Percentiles rank a stretch among this genome's conserved stretches.
Evolutionary conservation across 2,113 vertebrate species (phyloP).

Genomic region (Aleadryas rufinucha): DNA sequence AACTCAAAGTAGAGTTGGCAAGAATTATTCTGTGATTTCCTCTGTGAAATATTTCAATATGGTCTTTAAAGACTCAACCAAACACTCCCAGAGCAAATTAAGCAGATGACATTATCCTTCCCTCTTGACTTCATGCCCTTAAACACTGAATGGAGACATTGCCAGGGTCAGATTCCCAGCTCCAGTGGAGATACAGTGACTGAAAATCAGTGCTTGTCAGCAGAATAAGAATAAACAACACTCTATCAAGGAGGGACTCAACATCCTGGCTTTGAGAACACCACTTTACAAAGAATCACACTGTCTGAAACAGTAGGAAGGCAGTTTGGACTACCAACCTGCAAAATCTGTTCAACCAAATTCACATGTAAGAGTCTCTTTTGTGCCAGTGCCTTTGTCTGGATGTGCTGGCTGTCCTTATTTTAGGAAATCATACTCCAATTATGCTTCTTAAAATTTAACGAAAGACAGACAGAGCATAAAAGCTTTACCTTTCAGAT

Average conservation of each 20-base stretch:
- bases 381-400: neutral
- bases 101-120: conserved; percentile 4
- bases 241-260: neutral
- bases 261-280: neutral
- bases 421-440: neutral
- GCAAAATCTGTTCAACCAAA: neutral
- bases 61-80: conserved; percentile 20
- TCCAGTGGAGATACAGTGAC: neutral
- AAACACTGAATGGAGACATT: neutral
- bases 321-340: neutral
- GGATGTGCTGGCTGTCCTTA: neutral
- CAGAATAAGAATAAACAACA: neutral
- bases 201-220: neutral
- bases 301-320: neutral
- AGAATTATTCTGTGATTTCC: conserved; percentile 1
- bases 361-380: neutral
- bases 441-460: conserved; percentile 15
- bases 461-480: neutral
- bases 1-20: conserved; percentile 9
- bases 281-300: neutral
- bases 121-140: conserved; percentile 1
- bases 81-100: conserved; percentile 35
- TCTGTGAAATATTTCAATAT: neutral
- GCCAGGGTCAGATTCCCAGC: neutral
- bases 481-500: neutral